phyloP scores from a whole-genome alignment of 1,140 invertebrate species.

The Steinernema feltiae region DNA sequence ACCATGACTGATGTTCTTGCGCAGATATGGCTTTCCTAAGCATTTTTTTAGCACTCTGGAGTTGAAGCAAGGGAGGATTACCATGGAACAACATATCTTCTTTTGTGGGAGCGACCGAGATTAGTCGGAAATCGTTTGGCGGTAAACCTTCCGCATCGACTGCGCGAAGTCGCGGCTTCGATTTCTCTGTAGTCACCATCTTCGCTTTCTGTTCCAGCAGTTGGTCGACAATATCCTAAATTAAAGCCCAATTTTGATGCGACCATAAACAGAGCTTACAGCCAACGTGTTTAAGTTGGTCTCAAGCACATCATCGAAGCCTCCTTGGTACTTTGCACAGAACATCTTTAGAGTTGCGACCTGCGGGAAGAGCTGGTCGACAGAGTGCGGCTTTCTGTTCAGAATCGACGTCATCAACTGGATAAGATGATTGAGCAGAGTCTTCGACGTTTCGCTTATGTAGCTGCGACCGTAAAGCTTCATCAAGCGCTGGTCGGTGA shows the following conservation, averaged over 20 bases:
- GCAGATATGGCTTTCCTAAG: constrained; percentile 59
- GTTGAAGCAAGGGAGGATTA: neutral
- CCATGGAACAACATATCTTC: neutral
- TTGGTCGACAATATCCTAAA: neutral
- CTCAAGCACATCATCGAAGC: neutral
- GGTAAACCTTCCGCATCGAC: neutral
- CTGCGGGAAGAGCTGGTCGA: neutral
- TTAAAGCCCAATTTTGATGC: neutral
- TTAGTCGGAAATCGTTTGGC: neutral
- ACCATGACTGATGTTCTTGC: constrained; percentile 65
- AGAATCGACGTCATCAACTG: neutral
- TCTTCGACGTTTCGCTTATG: neutral
- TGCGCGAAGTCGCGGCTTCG: neutral
- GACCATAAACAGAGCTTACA: neutral
- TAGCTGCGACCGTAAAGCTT: neutral
- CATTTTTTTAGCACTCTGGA: neutral
- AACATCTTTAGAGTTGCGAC: neutral
- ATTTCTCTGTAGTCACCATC: neutral
- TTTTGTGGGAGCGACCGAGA: neutral
- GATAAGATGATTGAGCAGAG: neutral
- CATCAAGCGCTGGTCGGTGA: neutral
- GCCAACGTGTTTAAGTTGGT: neutral
- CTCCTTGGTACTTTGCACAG: neutral
- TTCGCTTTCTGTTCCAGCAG: neutral
- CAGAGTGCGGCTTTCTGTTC: neutral